Percentiles rank a stretch among this genome's conserved stretches.
These are phyloP conservation scores for Palythoa heliodiscus DNA, from an alignment of 92 coral and sea anemone species.

Conservation along the genomic window DNA sequence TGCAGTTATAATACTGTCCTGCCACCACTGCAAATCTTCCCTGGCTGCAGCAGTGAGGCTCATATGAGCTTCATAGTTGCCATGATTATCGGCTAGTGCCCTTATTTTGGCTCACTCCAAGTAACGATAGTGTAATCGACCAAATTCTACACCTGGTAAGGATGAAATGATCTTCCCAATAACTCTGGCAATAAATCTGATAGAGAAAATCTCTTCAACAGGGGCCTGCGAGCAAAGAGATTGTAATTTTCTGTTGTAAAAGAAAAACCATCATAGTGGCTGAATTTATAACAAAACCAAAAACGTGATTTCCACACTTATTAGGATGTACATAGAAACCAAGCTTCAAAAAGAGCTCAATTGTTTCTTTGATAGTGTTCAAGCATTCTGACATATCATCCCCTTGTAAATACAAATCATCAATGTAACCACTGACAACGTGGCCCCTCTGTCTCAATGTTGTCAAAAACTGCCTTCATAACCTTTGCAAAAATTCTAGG, in stretches of 20 bases:
- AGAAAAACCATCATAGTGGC: neutral
- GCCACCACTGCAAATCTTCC: constrained; percentile 52
- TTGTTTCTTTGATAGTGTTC: constrained; percentile 18
- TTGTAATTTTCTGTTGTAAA: constrained; percentile 30
- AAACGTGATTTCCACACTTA: constrained; percentile 48
- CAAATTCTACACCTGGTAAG: constrained; percentile 59
- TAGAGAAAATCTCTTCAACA: neutral
- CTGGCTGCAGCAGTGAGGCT: constrained; percentile 35
- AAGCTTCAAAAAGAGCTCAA: constrained; percentile 47
- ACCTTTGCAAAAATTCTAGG: constrained; percentile 42
- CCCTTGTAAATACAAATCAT: constrained; percentile 23
- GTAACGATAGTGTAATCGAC: constrained; percentile 51
- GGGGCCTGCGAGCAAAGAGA: constrained; percentile 6
- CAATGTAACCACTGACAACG: constrained; percentile 33
- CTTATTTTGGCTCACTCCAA: constrained; percentile 47
- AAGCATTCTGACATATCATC: constrained; percentile 17
- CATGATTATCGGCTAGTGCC: constrained; percentile 31
- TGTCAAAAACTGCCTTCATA: constrained; percentile 33
- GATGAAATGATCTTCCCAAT: constrained; percentile 52
- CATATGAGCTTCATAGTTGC: constrained; percentile 45
- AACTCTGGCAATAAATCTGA: constrained; percentile 31
- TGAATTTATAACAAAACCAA: constrained; percentile 56
- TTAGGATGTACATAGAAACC: constrained; percentile 59
- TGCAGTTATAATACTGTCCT: constrained; percentile 30
- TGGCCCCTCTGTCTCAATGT: constrained; percentile 32